phyloP scores from a whole-genome alignment of 2,888 invertebrate species.

The Noctua janthina region DNA sequence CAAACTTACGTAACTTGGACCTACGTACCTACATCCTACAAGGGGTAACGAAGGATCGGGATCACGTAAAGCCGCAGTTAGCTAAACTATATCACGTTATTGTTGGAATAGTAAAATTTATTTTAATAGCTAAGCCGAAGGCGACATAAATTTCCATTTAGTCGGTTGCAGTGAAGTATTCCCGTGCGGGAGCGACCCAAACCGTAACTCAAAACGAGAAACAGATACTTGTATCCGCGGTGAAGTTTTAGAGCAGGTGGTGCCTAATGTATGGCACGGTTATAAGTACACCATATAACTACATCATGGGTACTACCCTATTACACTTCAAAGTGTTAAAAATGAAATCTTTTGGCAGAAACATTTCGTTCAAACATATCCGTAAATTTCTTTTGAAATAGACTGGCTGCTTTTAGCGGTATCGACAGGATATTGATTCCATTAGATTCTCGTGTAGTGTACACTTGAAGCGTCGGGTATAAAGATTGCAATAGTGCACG shows the following conservation, averaged over 20 bases:
- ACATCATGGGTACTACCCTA: slow-evolving; percentile 36
- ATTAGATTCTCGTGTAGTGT: slow-evolving; percentile 53
- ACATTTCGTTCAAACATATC: slow-evolving; percentile 19
- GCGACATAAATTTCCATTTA: slow-evolving; percentile 83
- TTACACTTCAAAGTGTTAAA: slow-evolving; percentile 26
- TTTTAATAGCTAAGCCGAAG: slow-evolving; percentile 71
- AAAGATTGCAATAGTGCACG: slow-evolving; percentile 57
- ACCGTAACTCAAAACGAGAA: slow-evolving; percentile 82
- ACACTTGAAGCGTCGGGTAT: slow-evolving; percentile 45
- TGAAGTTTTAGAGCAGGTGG: slow-evolving; percentile 83
- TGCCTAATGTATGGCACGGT: slow-evolving; percentile 58
- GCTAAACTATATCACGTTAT: slow-evolving; percentile 53
- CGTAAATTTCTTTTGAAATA: slow-evolving; percentile 55
- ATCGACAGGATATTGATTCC: slow-evolving; percentile 60
- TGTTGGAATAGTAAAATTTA: slow-evolving; percentile 67
- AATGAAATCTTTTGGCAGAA: slow-evolving; percentile 5
- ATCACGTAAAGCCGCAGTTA: slow-evolving; percentile 41
- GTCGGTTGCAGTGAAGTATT: slow-evolving; percentile 75
- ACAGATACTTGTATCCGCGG: slow-evolving; percentile 74
- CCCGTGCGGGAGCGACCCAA: slow-evolving; percentile 68
- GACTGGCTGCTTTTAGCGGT: slow-evolving; percentile 38
- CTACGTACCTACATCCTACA: neutral
- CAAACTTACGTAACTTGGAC: neutral
- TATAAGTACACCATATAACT: slow-evolving; percentile 38
- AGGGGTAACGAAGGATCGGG: slow-evolving; percentile 6